These are phyloP conservation scores for Ptychobarbus kaznakovi DNA, from an alignment of 2,797 vertebrate genomes.

Conservation along the genomic window DNA sequence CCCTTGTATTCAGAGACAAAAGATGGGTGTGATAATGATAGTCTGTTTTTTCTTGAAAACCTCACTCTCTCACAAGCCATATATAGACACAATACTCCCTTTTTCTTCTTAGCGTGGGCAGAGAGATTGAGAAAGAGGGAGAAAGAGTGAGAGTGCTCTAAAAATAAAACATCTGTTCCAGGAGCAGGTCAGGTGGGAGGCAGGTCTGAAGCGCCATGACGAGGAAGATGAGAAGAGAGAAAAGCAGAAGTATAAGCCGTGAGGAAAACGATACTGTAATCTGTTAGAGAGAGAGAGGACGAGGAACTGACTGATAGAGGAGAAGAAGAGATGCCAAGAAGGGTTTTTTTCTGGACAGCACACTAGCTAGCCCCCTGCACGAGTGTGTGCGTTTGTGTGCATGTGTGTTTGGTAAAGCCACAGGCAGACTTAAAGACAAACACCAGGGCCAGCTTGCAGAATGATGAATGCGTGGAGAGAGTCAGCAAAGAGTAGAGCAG, in stretches of 20 bases:
- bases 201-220: constrained; percentile 64
- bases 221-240: constrained; percentile 59
- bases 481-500: constrained; percentile 33
- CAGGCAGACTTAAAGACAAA: constrained; percentile 45
- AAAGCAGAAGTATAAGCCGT: constrained; percentile 45
- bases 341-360: constrained; percentile 1
- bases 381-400: constrained; percentile 29
- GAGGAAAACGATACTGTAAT: constrained; percentile 28
- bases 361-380: constrained; percentile 7
- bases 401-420: constrained; percentile 40
- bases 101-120: constrained; percentile 68
- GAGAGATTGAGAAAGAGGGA: constrained; percentile 23
- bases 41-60: constrained; percentile 58
- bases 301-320: constrained; percentile 11
- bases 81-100: constrained; percentile 63
- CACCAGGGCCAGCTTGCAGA: constrained; percentile 47
- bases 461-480: constrained; percentile 47
- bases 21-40: constrained; percentile 46
- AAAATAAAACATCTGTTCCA: constrained; percentile 83
- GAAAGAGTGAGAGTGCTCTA: constrained; percentile 71
- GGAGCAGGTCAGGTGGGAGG: constrained; percentile 74
- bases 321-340: constrained; percentile 20
- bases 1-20: constrained; percentile 32
- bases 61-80: constrained; percentile 66
- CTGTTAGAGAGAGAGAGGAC: constrained; percentile 6